Evolutionary conservation across 2,113 vertebrate genomes (phyloP).

Genomic region (Prolemur simus): DNA sequence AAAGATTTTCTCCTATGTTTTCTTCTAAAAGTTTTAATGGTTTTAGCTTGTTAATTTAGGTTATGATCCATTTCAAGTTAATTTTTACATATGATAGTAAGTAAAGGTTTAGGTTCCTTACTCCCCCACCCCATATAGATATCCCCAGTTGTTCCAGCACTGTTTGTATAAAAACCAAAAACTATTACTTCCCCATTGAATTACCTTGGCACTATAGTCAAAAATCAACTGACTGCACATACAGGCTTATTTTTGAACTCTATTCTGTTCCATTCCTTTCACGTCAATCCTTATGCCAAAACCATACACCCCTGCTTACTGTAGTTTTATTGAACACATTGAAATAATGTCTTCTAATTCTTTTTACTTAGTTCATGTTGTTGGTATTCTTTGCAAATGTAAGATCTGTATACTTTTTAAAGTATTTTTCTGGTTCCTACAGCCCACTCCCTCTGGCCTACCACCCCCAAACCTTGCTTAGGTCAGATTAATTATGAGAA

Average conservation of each 20-base stretch:
- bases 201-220: not conserved
- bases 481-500: slow-evolving; percentile 3
- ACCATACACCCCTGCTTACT: not conserved
- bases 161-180: not conserved
- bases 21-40: not conserved
- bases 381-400: not conserved
- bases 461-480: not conserved
- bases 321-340: not conserved
- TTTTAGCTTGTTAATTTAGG: not conserved
- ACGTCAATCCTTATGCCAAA: not conserved
- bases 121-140: not conserved
- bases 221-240: slow-evolving; percentile 1
- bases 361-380: not conserved
- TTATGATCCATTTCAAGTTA: not conserved
- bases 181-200: not conserved
- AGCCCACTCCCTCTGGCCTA: not conserved
- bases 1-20: slow-evolving; percentile 12
- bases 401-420: not conserved
- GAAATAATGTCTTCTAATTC: not conserved
- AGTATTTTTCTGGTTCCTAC: no score
- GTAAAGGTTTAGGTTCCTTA: not conserved
- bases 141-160: not conserved
- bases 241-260: not conserved
- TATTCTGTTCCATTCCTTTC: not conserved
- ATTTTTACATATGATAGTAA: slow-evolving; percentile 5